Percentiles rank a stretch among this genome's conserved stretches.
These are phyloP conservation scores for Xyliphius kryptos DNA, from an alignment of 2,113 vertebrate genomes.

Conservation along the genomic window DNA sequence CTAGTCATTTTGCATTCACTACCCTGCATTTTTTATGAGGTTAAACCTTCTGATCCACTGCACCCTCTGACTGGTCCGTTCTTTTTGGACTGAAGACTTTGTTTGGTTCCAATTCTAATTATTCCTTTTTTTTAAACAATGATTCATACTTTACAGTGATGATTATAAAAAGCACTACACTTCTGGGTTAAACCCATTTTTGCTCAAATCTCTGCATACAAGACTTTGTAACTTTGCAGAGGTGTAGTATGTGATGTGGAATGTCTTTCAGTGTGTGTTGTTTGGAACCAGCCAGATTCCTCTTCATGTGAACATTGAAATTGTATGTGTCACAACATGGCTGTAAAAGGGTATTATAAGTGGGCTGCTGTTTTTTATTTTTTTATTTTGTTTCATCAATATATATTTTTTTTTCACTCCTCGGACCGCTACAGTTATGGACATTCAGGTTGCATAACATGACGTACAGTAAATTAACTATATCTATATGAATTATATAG, in stretches of 20 bases:
- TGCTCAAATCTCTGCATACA: neutral
- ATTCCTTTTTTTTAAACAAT: neutral
- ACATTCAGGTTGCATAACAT: slow-evolving; percentile 1
- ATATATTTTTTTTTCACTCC: neutral
- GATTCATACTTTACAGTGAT: neutral
- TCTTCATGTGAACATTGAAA: neutral
- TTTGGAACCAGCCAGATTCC: neutral
- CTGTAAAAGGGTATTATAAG: neutral
- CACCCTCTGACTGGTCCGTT: neutral
- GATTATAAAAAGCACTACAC: neutral
- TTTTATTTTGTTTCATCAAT: too few relatives aligned
- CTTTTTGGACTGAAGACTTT: neutral
- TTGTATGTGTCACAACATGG: neutral
- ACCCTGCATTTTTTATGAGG: neutral
- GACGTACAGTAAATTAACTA: neutral
- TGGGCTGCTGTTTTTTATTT: neutral
- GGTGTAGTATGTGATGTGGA: neutral
- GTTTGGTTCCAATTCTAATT: neutral
- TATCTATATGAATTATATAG: neutral
- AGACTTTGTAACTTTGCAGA: neutral
- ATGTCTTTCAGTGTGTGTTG: neutral
- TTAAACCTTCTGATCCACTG: neutral
- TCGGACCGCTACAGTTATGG: neutral
- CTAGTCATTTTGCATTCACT: slow-evolving; percentile 4
- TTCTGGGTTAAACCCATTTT: slow-evolving; percentile 1